Base-by-base conservation (phyloP, 2,113 vertebrate species). In the Corythornis cristatus region DNA sequence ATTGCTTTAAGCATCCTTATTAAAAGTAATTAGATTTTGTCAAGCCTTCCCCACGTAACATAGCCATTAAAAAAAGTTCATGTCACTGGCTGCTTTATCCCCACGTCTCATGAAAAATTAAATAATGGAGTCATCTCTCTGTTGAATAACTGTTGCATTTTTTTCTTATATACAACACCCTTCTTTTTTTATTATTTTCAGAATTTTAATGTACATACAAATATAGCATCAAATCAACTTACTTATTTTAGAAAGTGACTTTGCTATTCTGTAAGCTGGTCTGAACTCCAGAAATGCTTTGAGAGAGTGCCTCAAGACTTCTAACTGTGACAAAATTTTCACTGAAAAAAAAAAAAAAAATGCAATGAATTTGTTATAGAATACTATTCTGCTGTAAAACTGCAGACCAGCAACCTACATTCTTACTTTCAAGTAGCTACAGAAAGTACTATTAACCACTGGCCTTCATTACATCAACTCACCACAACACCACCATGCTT, bases 161-260 rank as follows among this genome's bases (percentile, higher is more conserved):
- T 78, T 26, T 35, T 62, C 35, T 40, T 57, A 51, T 42, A 48
- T 54, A 46, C 60, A 92, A 70, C 53, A 1, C 5, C 25, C 31
- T 89, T 53, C 8, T 60, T 68, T 67, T 81, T 58, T 33, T 10
- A 53, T 17, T 85, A 64, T 25, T 45, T 81, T 88, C 48, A 88
- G 48, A 86, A 94, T 88, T 94, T 91, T 70, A 80, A 88, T 89
- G 80, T 92, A 66, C 31, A 79, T 35, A 83, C 31, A 85, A 87
- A 86, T 65, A 86, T 3, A 15, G 57, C 4, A 0, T 92, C 76
- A 91, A 53, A 79, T 92, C 68, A 91, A 95, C 93, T 96, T 95
- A 95, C 93, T 96, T 91, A 96, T 96, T 95, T 97, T 97, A 95
- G 95, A 96, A 82, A 93, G 91, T 86, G 94, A 97, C 50, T 94